Conservation (phyloP, 1,140 invertebrate species). For the Drosophila gunungcola region DNA sequence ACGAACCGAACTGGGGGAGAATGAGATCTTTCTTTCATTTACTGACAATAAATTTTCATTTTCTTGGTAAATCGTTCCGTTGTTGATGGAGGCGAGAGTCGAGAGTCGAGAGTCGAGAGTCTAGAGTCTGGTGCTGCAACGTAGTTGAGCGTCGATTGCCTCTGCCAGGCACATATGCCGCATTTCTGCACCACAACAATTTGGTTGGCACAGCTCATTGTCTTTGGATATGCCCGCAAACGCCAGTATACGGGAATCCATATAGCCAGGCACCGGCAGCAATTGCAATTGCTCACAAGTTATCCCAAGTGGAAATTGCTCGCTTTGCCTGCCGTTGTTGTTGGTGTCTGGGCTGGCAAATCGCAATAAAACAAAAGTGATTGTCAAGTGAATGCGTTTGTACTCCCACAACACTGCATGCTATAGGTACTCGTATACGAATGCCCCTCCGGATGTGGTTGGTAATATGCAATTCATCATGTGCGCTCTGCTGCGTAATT, state of each 20-base stretch:
- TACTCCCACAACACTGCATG: constrained; percentile 35
- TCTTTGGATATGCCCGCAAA: constrained; percentile 42
- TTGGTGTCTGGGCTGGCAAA: constrained; percentile 57
- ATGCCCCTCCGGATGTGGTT: constrained; percentile 9
- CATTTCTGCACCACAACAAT: constrained; percentile 83
- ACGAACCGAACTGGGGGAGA: constrained; percentile 28
- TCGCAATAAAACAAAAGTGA: constrained; percentile 82
- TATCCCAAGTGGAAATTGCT: constrained; percentile 81
- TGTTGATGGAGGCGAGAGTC: constrained; percentile 16
- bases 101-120: background rate
- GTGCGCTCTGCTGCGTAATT: constrained; percentile 78
- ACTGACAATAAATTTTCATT: constrained; percentile 84
- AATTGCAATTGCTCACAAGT: constrained; percentile 82
- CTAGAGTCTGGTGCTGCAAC: constrained; percentile 17
- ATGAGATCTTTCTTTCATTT: constrained; percentile 77
- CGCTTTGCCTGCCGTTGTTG: constrained; percentile 59
- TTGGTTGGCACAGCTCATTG: constrained; percentile 80
- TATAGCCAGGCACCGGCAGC: constrained; percentile 31
- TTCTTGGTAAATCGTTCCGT: constrained; percentile 77
- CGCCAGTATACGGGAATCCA: constrained; percentile 1
- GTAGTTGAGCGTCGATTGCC: constrained; percentile 69
- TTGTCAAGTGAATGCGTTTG: constrained; percentile 81
- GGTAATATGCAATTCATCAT: constrained; percentile 76
- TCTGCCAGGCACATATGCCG: constrained; percentile 72
- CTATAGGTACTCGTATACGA: background rate